These are phyloP conservation scores for Chymomyza amoena DNA, from an alignment of 2,888 invertebrate species.

Conservation along the genomic window DNA sequence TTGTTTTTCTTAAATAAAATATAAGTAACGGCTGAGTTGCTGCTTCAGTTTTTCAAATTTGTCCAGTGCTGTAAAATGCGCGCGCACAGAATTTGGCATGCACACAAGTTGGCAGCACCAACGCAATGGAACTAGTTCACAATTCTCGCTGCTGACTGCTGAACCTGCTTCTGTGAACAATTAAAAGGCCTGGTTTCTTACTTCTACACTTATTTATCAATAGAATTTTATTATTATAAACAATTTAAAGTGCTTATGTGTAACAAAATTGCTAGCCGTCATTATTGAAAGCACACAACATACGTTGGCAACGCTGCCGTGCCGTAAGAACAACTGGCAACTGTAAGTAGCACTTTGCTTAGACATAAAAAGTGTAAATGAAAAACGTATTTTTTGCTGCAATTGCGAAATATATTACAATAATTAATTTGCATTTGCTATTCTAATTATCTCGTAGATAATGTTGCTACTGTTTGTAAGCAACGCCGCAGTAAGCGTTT, in stretches of 20 bases:
- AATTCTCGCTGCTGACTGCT: neutral
- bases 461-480: neutral
- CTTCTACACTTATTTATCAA: neutral
- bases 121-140: neutral
- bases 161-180: neutral
- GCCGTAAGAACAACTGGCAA: conserved; percentile 32
- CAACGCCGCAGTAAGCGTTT: conserved; percentile 6
- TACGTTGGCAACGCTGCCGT: neutral
- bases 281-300: neutral
- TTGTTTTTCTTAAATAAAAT: too few species aligned
- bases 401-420: conserved; percentile 8
- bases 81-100: neutral
- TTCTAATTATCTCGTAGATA: conserved; percentile 1
- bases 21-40: neutral
- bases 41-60: neutral
- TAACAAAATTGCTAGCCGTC: neutral
- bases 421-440: neutral
- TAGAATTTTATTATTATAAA: neutral
- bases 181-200: neutral
- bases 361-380: neutral
- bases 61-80: conserved; percentile 18
- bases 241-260: neutral
- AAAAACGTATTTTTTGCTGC: conserved; percentile 15
- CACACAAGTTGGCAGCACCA: conserved; percentile 17
- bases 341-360: conserved; percentile 39